Percentiles rank a stretch among this genome's conserved stretches.
phyloP scores from a whole-genome alignment of 2,113 vertebrate genomes.

The Channa argus region DNA sequence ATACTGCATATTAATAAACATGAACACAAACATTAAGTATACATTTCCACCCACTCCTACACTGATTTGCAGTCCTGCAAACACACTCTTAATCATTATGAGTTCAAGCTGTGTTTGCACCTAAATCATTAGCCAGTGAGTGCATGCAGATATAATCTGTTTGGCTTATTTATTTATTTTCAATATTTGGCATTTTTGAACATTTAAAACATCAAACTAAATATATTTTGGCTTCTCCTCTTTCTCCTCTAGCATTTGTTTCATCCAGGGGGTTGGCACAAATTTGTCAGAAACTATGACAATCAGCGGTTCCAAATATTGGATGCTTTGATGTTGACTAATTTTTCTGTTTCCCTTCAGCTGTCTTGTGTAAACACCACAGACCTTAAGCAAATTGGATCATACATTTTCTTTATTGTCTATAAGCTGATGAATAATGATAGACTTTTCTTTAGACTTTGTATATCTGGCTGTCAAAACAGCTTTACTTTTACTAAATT shows the following conservation, averaged over 20 bases:
- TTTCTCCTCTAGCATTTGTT: neutral
- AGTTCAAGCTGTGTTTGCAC: neutral
- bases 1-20: neutral
- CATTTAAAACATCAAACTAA: neutral
- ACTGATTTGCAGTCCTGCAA: constrained; percentile 18
- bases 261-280: constrained; percentile 2
- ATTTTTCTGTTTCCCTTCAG: constrained; percentile 9
- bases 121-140: neutral
- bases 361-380: neutral
- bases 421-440: neutral
- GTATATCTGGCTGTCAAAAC: too few species aligned
- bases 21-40: constrained; percentile 19
- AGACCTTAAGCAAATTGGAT: constrained; percentile 3
- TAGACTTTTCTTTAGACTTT: too few species aligned
- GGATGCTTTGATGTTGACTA: constrained; percentile 17
- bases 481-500: too few species aligned
- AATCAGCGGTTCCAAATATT: constrained; percentile 15
- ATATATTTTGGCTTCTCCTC: neutral
- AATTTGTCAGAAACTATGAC: neutral
- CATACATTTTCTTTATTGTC: neutral
- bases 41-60: constrained; percentile 30
- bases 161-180: neutral
- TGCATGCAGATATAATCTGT: neutral
- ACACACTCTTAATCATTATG: neutral
- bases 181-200: neutral